Percentiles rank a stretch among this genome's conserved stretches.
Evolutionary conservation across 2,888 invertebrate species (phyloP).

Genomic region (Polymixis flavicincta): DNA sequence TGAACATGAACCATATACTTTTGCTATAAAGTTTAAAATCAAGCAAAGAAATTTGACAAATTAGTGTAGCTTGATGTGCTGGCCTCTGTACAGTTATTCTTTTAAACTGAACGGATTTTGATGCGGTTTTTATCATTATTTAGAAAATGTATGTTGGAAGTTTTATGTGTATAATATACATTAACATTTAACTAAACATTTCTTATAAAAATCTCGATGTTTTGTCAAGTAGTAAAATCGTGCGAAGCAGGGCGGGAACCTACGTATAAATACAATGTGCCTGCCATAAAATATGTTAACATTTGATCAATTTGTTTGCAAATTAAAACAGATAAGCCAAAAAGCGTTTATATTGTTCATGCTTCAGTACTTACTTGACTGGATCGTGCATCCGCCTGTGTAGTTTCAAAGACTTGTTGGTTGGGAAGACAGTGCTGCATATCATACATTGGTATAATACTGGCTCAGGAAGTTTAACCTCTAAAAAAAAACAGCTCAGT

Average conservation of each 20-base stretch:
- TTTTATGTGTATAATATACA: background rate
- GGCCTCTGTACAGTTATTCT: background rate
- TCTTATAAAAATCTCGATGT: background rate
- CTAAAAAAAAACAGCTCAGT: conserved; percentile 60
- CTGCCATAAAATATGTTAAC: background rate
- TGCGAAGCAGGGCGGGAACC: background rate
- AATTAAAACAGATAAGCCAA: background rate
- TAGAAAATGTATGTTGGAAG: background rate
- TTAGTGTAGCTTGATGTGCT: too few relatives aligned
- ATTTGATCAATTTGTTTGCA: background rate
- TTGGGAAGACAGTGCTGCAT: conserved; percentile 93
- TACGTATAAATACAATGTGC: background rate
- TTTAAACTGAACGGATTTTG: background rate
- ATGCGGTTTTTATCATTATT: background rate
- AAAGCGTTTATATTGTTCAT: background rate
- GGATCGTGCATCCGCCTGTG: conserved; percentile 95
- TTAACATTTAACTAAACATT: background rate
- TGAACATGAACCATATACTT: too few relatives aligned
- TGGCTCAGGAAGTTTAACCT: conserved; percentile 20
- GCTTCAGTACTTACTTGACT: conserved; percentile 86
- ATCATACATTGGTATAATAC: conserved; percentile 89
- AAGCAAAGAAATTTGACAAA: too few relatives aligned
- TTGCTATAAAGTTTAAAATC: too few relatives aligned
- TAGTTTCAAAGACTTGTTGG: conserved; percentile 92
- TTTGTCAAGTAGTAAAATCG: background rate